A percentile compares a stretch with the other conserved stretches of the same genome.
phyloP scores from a whole-genome alignment of 92 coral and sea anemone species.

The Porites lobata region DNA sequence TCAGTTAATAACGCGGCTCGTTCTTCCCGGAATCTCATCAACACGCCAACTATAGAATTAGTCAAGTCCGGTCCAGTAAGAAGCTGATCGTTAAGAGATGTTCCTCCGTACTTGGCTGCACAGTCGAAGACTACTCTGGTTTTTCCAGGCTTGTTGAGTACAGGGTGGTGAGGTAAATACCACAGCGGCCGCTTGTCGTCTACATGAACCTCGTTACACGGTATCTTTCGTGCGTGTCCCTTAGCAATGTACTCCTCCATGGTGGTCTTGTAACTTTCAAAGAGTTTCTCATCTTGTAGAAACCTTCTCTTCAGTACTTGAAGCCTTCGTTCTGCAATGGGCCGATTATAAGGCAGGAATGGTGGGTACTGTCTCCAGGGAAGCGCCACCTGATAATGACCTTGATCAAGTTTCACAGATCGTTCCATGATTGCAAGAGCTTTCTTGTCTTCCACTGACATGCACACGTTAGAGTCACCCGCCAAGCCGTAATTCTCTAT shows the following conservation, averaged over 20 bases:
- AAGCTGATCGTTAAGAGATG: too few species aligned
- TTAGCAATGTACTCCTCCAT: conserved; percentile 38
- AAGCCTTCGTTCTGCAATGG: conserved; percentile 42
- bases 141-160: too few species aligned
- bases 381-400: conserved; percentile 50
- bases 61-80: conserved; percentile 31
- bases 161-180: too few species aligned
- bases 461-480: not conserved
- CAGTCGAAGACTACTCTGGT: too few species aligned
- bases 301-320: conserved; percentile 28
- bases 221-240: conserved; percentile 44
- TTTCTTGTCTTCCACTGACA: conserved; percentile 32
- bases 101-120: too few species aligned
- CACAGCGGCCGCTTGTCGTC: conserved; percentile 27
- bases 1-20: not conserved
- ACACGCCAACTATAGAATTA: not conserved
- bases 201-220: not conserved
- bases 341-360: conserved; percentile 37
- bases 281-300: too few species aligned
- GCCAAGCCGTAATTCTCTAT: not conserved
- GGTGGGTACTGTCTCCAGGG: conserved; percentile 29
- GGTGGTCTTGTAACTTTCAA: conserved; percentile 22
- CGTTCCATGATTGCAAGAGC: conserved; percentile 39
- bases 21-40: not conserved
- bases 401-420: conserved; percentile 26